Evolutionary conservation across 2,888 invertebrate genomes (phyloP), one percentile per base, ranked within the genome.

Genomic region (Lamellibrachia satsuma): DNA sequence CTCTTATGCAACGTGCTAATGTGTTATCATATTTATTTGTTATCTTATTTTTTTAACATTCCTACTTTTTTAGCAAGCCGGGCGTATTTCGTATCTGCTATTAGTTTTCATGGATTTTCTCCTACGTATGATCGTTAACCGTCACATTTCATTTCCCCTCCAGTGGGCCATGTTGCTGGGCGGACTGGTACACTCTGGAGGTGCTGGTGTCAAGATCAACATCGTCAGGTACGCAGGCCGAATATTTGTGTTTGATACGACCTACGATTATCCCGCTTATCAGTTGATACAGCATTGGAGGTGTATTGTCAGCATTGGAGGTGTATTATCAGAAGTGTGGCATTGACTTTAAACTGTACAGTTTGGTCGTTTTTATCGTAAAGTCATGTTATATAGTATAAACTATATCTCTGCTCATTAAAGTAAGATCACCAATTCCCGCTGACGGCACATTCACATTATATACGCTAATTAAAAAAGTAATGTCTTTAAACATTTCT

Each of bases 141-240:
- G 15, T 6, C 75, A 7, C 75, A 39, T 39, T 39, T 39, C 39
- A 39, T 75, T 6, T 75, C 15, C 15, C 11, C 91, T 3, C 0
- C 99, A 99, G 96, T 99, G 99, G 98, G 98, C 98, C 0, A 96
- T 94, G 22, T 91, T 95, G 1, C 93, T 94, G 15, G 92, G 93
- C 90, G 95, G 95, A 0, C 97, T 98, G 95, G 97, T 97, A 94
- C 97, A 97, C 93, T 97, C 98, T 96, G 97, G 95, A 7, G 95
- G 96, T 93, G 94, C 94, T 11, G 94, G 93, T 52, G 95, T 95
- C 91, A 92, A 92, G 52, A 93, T 96, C 39, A 93, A 92, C 92
- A 93, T 94, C 91, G 90, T 60, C 3, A 92, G 90, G 94, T 94
- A 51, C 90, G 94, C 93, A 91, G 75, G 75, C 60, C 75, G 75